Percentiles rank a stretch among this genome's conserved stretches.
Conservation (phyloP, 2,113 vertebrate species). For the Gymnarchus niloticus region DNA sequence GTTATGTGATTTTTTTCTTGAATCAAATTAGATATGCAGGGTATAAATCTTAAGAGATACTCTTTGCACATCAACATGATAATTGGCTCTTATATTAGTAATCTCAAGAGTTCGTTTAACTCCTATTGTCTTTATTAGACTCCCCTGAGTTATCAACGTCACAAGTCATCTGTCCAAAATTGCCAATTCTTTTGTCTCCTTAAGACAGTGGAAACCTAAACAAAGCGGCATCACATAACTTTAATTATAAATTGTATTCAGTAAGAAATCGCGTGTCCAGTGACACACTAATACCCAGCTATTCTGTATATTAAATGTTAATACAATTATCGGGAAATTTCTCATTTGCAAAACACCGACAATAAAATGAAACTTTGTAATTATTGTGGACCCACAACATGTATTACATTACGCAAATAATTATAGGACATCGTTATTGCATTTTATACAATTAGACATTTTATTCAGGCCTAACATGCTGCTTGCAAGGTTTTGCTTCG, state of each 20-base stretch:
- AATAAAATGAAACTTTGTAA: too few species aligned
- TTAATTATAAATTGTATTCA: background rate
- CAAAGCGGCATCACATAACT: background rate
- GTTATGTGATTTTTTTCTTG: slow-evolving; percentile 49
- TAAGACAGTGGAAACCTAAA: background rate
- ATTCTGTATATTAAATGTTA: background rate
- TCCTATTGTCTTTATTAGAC: slow-evolving; percentile 98
- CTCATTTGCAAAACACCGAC: too few species aligned
- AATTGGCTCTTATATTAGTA: slow-evolving; percentile 99
- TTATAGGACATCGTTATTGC: background rate
- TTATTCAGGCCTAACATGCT: background rate
- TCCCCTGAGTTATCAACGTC: slow-evolving; percentile 99
- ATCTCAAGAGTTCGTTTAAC: slow-evolving; percentile 99
- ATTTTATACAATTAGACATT: background rate
- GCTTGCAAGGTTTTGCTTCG: background rate
- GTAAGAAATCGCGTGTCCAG: background rate
- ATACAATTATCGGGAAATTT: too few species aligned
- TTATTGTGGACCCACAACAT: too few species aligned
- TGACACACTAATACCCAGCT: too few species aligned
- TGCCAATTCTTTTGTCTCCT: slow-evolving; percentile 59
- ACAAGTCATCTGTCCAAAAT: slow-evolving; percentile 97
- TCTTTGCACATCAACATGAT: slow-evolving; percentile 86
- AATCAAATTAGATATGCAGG: slow-evolving; percentile 72
- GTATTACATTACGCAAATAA: too few species aligned
- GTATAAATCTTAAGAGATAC: slow-evolving; percentile 75